Percentiles rank a stretch among this genome's conserved stretches.
These are phyloP conservation scores for Okapia johnstoni DNA, from an alignment of 2,113 vertebrate genomes.

Conservation along the genomic window DNA sequence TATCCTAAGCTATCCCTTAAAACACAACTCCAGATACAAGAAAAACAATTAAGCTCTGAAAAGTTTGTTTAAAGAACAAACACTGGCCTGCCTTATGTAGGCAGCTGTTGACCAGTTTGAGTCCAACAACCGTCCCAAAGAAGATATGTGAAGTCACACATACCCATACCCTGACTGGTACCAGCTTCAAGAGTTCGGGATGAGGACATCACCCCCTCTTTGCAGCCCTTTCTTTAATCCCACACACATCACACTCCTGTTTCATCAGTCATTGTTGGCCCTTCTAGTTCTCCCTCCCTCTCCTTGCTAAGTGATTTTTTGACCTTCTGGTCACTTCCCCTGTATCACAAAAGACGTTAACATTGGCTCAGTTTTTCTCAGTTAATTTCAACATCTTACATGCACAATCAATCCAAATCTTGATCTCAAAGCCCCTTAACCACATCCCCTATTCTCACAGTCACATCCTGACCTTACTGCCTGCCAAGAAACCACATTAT, in stretches of 20 bases:
- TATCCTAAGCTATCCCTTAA: not conserved
- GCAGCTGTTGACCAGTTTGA: not conserved
- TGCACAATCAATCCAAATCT: not conserved
- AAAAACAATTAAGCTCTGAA: not conserved
- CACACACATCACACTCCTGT: not conserved
- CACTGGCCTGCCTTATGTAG: not conserved
- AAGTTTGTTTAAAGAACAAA: not conserved
- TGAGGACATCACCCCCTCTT: not conserved
- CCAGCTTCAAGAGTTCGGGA: not conserved
- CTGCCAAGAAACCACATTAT: not conserved
- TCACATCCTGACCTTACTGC: not conserved
- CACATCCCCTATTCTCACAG: not conserved
- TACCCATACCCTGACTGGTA: not conserved
- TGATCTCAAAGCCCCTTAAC: not conserved
- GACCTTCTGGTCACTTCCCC: not conserved
- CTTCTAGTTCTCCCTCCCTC: not conserved
- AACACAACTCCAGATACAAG: not conserved
- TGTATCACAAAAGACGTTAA: not conserved
- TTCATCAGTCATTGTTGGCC: not conserved
- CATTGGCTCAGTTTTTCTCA: not conserved
- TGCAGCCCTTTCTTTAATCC: not conserved
- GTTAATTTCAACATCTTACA: not conserved
- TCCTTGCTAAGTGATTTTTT: not conserved
- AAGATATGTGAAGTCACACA: not conserved
- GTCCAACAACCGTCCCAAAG: not conserved